Base-by-base conservation (phyloP, 2,888 invertebrate species). In the Muscina levida region DNA sequence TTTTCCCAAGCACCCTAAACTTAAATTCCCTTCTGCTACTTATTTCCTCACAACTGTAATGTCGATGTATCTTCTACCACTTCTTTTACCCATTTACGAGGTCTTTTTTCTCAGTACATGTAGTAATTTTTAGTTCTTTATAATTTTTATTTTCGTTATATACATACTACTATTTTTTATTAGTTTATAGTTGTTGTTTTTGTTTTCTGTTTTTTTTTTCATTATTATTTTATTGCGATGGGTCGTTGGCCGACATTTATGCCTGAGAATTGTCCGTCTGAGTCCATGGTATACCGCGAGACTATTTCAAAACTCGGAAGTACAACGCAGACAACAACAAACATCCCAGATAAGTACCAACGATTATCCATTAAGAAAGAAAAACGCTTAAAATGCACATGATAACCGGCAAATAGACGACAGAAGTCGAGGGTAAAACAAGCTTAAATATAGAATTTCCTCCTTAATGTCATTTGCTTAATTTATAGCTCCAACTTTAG, bases 241-340 rank as follows among this genome's bases (percentile, higher is more conserved):
- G 80, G 83, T 83, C 82, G 72, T 78, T 83, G 78, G 72, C 82
- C 82, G 80, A 62, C 66, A 56, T 79, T 80, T 77, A 53, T 53
- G 26, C 57, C 24, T 72, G 59, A 59, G 17, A 59, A n/a, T 31
- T 44, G 15, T 31, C 57, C 17, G 26, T 31, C 62, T 51, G 70
- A 22, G 44, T 70, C 22, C 65, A 72, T n/a, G n/a, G n/a, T n/a
- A n/a, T n/a, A n/a, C n/a, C n/a, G n/a, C n/a, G 19, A 67, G 24
- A 53, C 39, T 15, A 51, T 53, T 67, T 56, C 37, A 67, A 59
- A 53, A 42, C 19, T 80, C 67, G 71, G 42, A 67, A 74, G 66
- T 62, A 39, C 8, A 57, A 19, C 17, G 51, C 51, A 8, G 10
- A 13, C 13, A 13, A 19, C 22, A 17, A 51, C 51, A 51, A 22